Base-by-base conservation (phyloP, 2,797 vertebrate species). In the Chelon auratus region DNA sequence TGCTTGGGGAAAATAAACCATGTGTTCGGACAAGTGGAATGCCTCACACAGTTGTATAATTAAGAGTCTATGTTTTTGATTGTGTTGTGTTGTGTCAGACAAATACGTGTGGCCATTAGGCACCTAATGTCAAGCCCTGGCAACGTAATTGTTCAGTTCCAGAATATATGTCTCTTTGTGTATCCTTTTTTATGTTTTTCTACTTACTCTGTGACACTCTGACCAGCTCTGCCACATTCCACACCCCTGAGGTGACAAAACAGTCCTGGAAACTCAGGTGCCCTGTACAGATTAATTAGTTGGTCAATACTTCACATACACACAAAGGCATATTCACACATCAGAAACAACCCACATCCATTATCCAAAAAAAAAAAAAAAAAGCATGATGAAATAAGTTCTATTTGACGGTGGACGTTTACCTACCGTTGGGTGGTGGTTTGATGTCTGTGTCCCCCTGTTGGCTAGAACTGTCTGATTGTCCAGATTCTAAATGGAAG, bases 381-480 rank as follows among this genome's bases (percentile, higher is more conserved):
- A 83, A 75, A 85, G 66, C 70, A 70, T 78, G 58, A 77, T 82
- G 72, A 47, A 88, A 87, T 86, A 68, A 87, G 71, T 83, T 87
- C 52, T 75, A 79, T 86, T 62, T 89, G 77, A 81, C 60, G 80
- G 78, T 30, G 50, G 53, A 55, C 24, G 60, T 70, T 15, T 53
- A 68, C 93, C 88, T 94, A 97, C 96, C 96, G 77, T 97, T 97
- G 90, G 96, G 96, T 77, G 96, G 95, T 87, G 96, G 97, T 93
- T 97, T 97, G 93, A 97, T 97, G 93, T 97, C 96, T 91, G 95
- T 95, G 89, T 97, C 96, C 91, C 96, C 96, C 92, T 97, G 96
- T 94, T 97, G 96, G 94, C 96, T 97, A 90, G 97, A 96, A 93
- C 94, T 97, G 85, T 97, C 97, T 94, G 96, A 97, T 96, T 97